A percentile compares a stretch with the other conserved stretches of the same genome.
Evolutionary conservation across 2,888 invertebrate species (phyloP).

Genomic region (Drosophila anomalata): DNA sequence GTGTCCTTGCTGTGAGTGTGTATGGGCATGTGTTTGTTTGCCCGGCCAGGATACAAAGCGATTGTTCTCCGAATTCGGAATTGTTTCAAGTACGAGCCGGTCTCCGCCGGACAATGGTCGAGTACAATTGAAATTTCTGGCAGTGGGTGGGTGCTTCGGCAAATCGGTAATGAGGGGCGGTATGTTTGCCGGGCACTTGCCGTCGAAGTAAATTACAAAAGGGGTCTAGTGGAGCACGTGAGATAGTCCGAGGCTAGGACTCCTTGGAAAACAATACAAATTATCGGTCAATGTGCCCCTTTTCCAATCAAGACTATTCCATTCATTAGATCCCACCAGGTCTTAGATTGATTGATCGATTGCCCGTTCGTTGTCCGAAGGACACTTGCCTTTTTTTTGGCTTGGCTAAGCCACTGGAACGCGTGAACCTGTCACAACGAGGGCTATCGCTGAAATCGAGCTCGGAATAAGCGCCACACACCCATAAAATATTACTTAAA

Average conservation of each 20-base stretch:
- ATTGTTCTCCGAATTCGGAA: conserved; percentile 18
- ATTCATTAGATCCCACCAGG: not conserved
- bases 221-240: too few species aligned
- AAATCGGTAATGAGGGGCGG: not conserved
- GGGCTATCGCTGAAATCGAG: conserved; percentile 8
- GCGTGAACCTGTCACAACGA: conserved; percentile 32
- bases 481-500: conserved; percentile 39
- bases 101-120: conserved; percentile 1
- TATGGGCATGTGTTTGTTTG: not conserved
- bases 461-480: not conserved
- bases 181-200: not conserved
- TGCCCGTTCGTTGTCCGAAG: conserved; percentile 15
- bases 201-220: not conserved
- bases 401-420: conserved; percentile 23
- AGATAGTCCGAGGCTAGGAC: not conserved
- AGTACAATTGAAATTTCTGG: conserved; percentile 10
- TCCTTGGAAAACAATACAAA: not conserved
- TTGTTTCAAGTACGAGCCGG: not conserved
- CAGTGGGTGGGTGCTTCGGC: not conserved
- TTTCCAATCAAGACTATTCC: not conserved
- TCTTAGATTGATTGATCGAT: conserved; percentile 11
- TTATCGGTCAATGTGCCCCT: not conserved
- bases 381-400: conserved; percentile 4
- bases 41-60: conserved; percentile 20
- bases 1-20: conserved; percentile 56